Evolutionary conservation across 2,888 invertebrate genomes (phyloP).

Genomic region (Pammene aurita): DNA sequence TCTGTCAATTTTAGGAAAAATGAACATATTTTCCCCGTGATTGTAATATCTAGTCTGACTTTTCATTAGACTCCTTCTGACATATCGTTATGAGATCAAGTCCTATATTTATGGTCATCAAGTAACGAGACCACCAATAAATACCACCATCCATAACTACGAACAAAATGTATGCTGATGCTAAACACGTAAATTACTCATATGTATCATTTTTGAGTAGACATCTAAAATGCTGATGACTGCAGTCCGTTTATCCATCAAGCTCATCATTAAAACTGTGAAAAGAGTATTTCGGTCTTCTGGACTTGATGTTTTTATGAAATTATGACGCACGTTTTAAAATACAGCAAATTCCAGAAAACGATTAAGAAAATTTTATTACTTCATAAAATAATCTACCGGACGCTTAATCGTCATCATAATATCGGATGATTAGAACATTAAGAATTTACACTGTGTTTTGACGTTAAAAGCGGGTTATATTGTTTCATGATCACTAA

Average conservation of each 20-base stretch:
- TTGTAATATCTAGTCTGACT: not conserved
- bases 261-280: slow-evolving; percentile 59
- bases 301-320: slow-evolving; percentile 61
- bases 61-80: not conserved
- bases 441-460: slow-evolving; percentile 37
- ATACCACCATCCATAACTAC: no score
- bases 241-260: slow-evolving; percentile 56
- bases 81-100: no score
- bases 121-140: no score
- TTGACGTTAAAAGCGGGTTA: slow-evolving; percentile 21
- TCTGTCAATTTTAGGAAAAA: no score
- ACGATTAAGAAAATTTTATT: slow-evolving; percentile 63
- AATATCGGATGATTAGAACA: slow-evolving; percentile 38
- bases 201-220: no score
- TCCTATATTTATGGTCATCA: no score
- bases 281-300: slow-evolving; percentile 64
- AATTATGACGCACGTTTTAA: slow-evolving; percentile 68
- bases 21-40: no score
- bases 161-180: no score
- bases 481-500: slow-evolving; percentile 9
- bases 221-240: slow-evolving; percentile 45
- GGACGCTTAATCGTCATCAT: slow-evolving; percentile 38
- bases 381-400: slow-evolving; percentile 44
- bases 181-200: no score
- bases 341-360: slow-evolving; percentile 59